Conservation (phyloP, 2,113 vertebrate species). For the Salvelinus fontinalis region DNA sequence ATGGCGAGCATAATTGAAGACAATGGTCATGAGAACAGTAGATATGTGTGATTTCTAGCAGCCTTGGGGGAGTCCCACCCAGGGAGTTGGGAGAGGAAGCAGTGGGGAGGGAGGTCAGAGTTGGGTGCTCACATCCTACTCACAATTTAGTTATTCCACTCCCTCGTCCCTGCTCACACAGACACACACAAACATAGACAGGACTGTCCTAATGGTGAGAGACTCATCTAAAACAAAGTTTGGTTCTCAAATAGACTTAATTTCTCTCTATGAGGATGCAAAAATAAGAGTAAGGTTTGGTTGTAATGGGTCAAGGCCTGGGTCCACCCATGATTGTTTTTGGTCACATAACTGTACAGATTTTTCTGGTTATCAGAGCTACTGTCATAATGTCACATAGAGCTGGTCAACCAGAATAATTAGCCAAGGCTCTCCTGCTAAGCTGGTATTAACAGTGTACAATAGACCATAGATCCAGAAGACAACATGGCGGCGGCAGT, state of each 20-base stretch:
- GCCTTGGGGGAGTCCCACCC: constrained; percentile 63
- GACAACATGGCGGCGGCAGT: not conserved
- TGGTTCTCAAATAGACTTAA: not conserved
- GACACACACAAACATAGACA: not conserved
- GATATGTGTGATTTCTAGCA: constrained; percentile 51
- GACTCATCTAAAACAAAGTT: not conserved
- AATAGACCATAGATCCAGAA: constrained; percentile 27
- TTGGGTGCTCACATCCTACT: constrained; percentile 52
- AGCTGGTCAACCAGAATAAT: constrained; percentile 38
- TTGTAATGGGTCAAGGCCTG: no score
- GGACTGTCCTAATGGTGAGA: not conserved
- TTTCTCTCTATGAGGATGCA: no score
- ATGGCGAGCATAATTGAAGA: constrained; percentile 32
- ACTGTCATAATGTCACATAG: not conserved
- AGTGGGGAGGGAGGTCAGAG: constrained; percentile 56
- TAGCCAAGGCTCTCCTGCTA: constrained; percentile 11
- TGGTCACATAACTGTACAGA: constrained; percentile 7
- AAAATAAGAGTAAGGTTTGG: no score
- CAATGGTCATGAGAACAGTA: constrained; percentile 51
- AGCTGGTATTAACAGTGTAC: constrained; percentile 14
- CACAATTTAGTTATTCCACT: constrained; percentile 51
- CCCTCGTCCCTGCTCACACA: not conserved
- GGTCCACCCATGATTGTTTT: not conserved
- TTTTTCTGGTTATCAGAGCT: not conserved
- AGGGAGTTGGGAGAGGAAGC: constrained; percentile 65